A percentile compares a stretch with the other conserved stretches of the same genome.
Conservation (phyloP, 1,140 invertebrate species). For the Ceratina japonica region DNA sequence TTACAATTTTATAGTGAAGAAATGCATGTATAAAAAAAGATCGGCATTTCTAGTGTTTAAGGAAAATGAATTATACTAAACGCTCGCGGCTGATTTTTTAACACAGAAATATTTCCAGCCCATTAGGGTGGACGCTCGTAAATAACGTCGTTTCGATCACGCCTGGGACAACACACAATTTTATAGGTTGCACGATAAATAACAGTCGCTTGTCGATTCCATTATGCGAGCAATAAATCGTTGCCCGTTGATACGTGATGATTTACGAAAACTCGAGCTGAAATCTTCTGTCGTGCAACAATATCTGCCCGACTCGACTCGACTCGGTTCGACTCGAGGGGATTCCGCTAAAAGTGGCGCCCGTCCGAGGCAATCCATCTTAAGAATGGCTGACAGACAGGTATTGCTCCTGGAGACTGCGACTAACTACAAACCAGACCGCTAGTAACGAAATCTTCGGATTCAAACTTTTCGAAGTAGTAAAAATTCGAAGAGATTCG, state of each 20-base stretch:
- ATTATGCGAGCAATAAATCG: constrained; percentile 30
- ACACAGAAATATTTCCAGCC: constrained; percentile 4
- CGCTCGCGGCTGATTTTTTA: constrained; percentile 28
- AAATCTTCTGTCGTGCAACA: background rate
- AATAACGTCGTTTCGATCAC: constrained; percentile 17
- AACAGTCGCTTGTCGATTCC: constrained; percentile 42
- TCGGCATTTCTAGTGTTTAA: too few species aligned
- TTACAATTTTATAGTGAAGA: too few species aligned
- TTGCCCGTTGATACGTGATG: constrained; percentile 8
- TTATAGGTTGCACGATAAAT: constrained; percentile 44
- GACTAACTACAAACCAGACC: too few species aligned
- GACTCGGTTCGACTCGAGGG: background rate
- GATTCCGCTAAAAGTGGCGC: constrained; percentile 19
- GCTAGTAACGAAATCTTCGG: background rate
- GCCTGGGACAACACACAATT: constrained; percentile 26
- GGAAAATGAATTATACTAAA: too few species aligned
- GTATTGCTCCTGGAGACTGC: constrained; percentile 15
- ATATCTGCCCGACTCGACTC: constrained; percentile 15
- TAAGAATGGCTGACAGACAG: constrained; percentile 40
- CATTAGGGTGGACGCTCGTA: constrained; percentile 16
- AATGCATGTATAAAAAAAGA: too few species aligned
- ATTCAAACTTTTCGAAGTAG: background rate
- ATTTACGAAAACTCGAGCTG: constrained; percentile 26
- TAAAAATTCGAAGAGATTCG: background rate
- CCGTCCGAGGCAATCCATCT: constrained; percentile 46